Percentiles rank a stretch among this genome's conserved stretches.
Evolutionary conservation across 2,113 vertebrate species (phyloP).

Genomic region (Vanacampus margaritifer): DNA sequence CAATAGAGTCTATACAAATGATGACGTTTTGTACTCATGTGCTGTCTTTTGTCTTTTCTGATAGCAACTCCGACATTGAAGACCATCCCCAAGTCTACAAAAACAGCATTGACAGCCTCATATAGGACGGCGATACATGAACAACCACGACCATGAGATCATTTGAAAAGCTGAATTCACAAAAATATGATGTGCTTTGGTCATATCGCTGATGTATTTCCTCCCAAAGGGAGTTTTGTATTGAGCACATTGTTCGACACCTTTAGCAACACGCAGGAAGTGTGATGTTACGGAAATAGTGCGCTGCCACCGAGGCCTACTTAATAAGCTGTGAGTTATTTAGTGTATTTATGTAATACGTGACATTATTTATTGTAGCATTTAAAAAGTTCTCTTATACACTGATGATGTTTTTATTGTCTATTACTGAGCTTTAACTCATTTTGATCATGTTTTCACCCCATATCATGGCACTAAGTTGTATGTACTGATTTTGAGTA

Average conservation of each 20-base stretch:
- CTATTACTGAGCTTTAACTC: not conserved
- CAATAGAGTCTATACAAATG: not conserved
- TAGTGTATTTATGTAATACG: slow-evolving; percentile 44
- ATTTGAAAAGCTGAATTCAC: not conserved
- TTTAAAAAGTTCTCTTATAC: slow-evolving; percentile 10
- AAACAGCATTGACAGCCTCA: slow-evolving; percentile 67
- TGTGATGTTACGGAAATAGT: slow-evolving; percentile 1
- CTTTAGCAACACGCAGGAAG: slow-evolving; percentile 6
- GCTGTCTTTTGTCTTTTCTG: slow-evolving; percentile 12
- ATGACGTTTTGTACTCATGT: not conserved
- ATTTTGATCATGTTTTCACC: not conserved
- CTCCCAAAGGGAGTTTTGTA: slow-evolving; percentile 56
- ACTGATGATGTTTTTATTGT: not conserved
- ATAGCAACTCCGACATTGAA: slow-evolving; percentile 60
- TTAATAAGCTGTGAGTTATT: slow-evolving; percentile 35
- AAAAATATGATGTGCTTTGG: not conserved
- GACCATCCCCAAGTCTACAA: slow-evolving; percentile 60
- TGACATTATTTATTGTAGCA: slow-evolving; percentile 31
- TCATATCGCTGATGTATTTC: slow-evolving; percentile 15
- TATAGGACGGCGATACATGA: slow-evolving; percentile 39
- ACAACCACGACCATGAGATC: not conserved
- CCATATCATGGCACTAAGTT: not conserved
- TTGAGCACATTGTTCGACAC: slow-evolving; percentile 65
- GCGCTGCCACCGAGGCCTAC: not conserved
- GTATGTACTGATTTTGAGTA: not conserved